Conservation (phyloP, 2,888 invertebrate species). For the Drosophila rubida region DNA sequence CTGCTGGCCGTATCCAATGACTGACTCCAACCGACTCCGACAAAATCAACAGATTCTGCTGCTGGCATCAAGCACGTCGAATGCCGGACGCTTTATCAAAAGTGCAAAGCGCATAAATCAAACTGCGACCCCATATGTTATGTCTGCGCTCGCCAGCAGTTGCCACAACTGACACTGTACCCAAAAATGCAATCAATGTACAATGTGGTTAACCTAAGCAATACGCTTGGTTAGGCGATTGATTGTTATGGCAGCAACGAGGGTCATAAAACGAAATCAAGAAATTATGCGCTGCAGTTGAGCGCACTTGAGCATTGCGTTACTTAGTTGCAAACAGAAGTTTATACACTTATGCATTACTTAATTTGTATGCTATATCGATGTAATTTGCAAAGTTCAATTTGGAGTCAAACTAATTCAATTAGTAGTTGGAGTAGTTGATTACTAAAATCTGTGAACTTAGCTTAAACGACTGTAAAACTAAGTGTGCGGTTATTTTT, state of each 20-base stretch:
- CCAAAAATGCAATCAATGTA: conserved; percentile 51
- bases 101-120: conserved; percentile 70
- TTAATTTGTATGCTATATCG: neutral
- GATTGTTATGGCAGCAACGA: neutral
- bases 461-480: too few relatives aligned
- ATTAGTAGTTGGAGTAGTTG: too few relatives aligned
- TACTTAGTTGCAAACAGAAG: neutral
- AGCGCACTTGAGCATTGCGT: neutral
- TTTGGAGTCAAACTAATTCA: too few relatives aligned
- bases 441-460: too few relatives aligned
- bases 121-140: conserved; percentile 22
- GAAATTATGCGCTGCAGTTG: neutral
- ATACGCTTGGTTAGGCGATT: conserved; percentile 43
- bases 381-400: too few relatives aligned
- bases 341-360: neutral
- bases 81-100: conserved; percentile 75
- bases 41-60: conserved; percentile 14
- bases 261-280: too few relatives aligned
- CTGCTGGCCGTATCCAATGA: conserved; percentile 20
- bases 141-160: conserved; percentile 20
- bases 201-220: conserved; percentile 48
- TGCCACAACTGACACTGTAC: conserved; percentile 46
- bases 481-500: too few relatives aligned
- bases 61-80: conserved; percentile 25
- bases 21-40: neutral